phyloP scores from a whole-genome alignment of 2,113 vertebrate genomes.

The human (Homo sapiens) region GRCh38 chr12:92187001-92187500 shows the following conservation, averaged over 20 bases:
- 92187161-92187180: background rate
- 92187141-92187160: background rate
- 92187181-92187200: background rate
- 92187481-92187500: background rate
- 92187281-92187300: background rate
- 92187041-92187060: background rate
- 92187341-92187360: background rate
- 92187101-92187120: background rate
- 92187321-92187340: background rate
- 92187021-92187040: background rate
- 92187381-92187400: background rate
- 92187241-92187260: background rate
- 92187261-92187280: background rate
- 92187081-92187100: background rate
- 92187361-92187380: background rate
- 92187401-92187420: background rate
- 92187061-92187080: background rate
- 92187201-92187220: background rate
- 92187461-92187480: background rate
- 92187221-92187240: background rate
- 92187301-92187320: background rate
- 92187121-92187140: background rate
- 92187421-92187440: background rate
- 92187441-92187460: background rate
- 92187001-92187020: background rate